Conservation (phyloP, 2,888 invertebrate species). For the Leptura quadrifasciata region DNA sequence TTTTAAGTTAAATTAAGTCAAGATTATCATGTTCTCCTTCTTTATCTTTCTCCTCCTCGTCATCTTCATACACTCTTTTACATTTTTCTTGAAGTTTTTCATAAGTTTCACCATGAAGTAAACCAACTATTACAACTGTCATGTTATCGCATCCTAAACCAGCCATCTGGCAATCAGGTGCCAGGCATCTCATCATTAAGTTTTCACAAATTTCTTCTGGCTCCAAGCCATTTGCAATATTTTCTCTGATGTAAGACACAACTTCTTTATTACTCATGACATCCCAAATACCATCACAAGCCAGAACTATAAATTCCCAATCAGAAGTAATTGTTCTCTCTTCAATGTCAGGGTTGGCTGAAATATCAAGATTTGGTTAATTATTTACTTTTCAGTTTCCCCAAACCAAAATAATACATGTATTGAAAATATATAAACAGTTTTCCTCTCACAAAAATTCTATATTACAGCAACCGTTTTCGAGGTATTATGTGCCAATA, state of each 20-base stretch:
- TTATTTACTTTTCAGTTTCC: no score
- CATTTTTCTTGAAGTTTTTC: constrained; percentile 62
- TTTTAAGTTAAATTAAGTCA: constrained; percentile 32
- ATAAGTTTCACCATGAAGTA: constrained; percentile 79
- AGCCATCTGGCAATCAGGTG: constrained; percentile 97
- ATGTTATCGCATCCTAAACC: constrained; percentile 99
- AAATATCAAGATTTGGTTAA: constrained; percentile 52
- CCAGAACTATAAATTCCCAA: constrained; percentile 97
- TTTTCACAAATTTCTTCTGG: constrained; percentile 98
- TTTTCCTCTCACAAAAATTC: no score
- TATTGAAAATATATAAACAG: no score
- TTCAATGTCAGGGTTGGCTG: constrained; percentile 95
- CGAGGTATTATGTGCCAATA: no score
- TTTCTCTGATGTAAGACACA: constrained; percentile 89
- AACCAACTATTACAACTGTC: constrained; percentile 94
- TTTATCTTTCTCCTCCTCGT: constrained; percentile 46
- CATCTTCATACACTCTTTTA: constrained; percentile 47
- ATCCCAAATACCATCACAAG: constrained; percentile 99
- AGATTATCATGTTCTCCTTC: constrained; percentile 24
- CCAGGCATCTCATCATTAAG: constrained; percentile 94
- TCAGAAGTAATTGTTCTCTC: constrained; percentile 87
- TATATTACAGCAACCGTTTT: no score
- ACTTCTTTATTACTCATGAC: constrained; percentile 97
- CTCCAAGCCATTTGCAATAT: constrained; percentile 87
- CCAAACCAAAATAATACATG: no score